Percentiles rank a stretch among this genome's conserved stretches.
These are phyloP conservation scores for Scaptodrosophila lebanonensis DNA, from an alignment of 1,140 invertebrate genomes.

Conservation along the genomic window DNA sequence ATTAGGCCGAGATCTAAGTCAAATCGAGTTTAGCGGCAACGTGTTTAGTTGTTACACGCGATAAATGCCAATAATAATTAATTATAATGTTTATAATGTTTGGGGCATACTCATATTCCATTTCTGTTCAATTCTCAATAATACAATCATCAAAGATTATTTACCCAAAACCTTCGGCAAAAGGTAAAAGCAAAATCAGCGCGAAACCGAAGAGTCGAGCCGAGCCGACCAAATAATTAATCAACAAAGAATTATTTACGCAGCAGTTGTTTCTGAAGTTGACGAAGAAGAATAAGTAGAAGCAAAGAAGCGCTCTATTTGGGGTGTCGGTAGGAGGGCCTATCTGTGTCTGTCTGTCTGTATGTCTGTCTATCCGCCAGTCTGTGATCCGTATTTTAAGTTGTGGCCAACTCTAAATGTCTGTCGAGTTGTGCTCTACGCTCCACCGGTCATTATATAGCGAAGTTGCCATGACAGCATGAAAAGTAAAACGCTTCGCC, in stretches of 20 bases:
- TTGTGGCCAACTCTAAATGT: too few species aligned
- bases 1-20: conserved; percentile 34
- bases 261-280: too few species aligned
- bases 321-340: too few species aligned
- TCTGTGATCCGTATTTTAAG: too few species aligned
- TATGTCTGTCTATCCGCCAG: too few species aligned
- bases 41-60: conserved; percentile 54
- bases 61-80: conserved; percentile 52
- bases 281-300: too few species aligned
- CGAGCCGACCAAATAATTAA: neutral
- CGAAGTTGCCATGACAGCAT: too few species aligned
- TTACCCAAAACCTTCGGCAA: conserved; percentile 15
- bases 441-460: too few species aligned
- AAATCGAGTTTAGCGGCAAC: conserved; percentile 29
- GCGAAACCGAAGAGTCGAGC: neutral
- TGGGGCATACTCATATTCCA: conserved; percentile 15
- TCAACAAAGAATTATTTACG: too few species aligned
- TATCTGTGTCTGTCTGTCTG: too few species aligned
- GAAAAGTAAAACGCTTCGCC: conserved; percentile 28
- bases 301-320: too few species aligned
- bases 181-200: conserved; percentile 23
- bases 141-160: conserved; percentile 53
- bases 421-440: too few species aligned
- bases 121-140: conserved; percentile 36
- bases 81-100: conserved; percentile 34